These are phyloP conservation scores for Patiria miniata DNA, from an alignment of 35 echinoderm and acorn worm species.

Conservation along the genomic window DNA sequence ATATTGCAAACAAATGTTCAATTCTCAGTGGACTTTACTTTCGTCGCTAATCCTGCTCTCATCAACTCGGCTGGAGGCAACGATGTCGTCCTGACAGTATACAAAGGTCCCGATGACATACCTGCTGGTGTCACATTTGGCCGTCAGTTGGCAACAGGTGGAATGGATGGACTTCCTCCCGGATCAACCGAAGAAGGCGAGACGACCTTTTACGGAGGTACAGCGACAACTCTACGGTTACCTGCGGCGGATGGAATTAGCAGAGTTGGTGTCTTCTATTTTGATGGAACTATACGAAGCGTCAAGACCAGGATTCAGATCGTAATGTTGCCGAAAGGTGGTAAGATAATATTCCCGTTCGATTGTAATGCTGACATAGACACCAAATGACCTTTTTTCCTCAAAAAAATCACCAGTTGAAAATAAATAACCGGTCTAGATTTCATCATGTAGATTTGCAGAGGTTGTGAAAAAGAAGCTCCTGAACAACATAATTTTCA, in stretches of 20 bases:
- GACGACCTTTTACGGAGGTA: not conserved
- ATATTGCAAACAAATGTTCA: not conserved
- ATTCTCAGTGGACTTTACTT: not conserved
- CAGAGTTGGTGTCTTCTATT: constrained; percentile 6
- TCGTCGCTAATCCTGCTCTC: not conserved
- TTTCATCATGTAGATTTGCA: too few relatives aligned
- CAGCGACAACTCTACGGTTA: not conserved
- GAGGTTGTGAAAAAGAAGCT: too few relatives aligned
- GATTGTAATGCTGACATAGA: not conserved
- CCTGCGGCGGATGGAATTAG: not conserved
- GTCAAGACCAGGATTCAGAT: not conserved
- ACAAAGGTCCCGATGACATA: not conserved
- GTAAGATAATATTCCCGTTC: too few relatives aligned
- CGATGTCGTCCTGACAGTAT: not conserved
- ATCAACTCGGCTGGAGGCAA: not conserved
- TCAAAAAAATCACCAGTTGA: too few relatives aligned
- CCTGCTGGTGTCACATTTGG: not conserved
- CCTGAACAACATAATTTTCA: too few relatives aligned
- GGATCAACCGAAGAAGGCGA: not conserved
- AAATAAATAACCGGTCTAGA: too few relatives aligned
- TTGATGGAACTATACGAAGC: not conserved
- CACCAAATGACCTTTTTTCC: too few relatives aligned
- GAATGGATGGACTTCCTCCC: not conserved
- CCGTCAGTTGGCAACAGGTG: not conserved
- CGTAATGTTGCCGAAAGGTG: not conserved